phyloP scores from a whole-genome alignment of 1,140 invertebrate species.

The Drosophila guanche region DNA sequence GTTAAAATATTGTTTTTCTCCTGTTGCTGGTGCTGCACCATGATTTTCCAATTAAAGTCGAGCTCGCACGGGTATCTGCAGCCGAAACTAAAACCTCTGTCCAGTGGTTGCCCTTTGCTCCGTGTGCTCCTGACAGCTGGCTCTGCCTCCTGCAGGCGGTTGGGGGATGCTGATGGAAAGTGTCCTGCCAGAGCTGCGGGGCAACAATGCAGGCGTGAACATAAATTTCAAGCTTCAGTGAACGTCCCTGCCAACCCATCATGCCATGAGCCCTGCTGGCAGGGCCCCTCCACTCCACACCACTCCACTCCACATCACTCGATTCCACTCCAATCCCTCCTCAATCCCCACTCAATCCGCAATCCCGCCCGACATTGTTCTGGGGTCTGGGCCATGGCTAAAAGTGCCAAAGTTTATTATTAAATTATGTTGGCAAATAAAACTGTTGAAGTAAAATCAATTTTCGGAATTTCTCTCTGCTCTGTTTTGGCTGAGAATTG shows the following conservation, averaged over 20 bases:
- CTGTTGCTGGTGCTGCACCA: constrained; percentile 7
- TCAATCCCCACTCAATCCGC: constrained; percentile 26
- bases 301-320: too few species aligned
- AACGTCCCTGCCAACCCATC: constrained; percentile 14
- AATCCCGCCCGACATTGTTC: constrained; percentile 1
- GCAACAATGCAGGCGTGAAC: constrained; percentile 74
- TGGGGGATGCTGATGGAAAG: constrained; percentile 16
- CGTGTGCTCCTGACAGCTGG: constrained; percentile 65
- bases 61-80: constrained; percentile 5
- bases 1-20: constrained; percentile 48
- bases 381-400: constrained; percentile 51
- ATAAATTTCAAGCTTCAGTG: constrained; percentile 78
- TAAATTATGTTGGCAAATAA: constrained; percentile 80
- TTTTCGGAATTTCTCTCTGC: constrained; percentile 51
- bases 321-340: background rate
- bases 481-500: constrained; percentile 36
- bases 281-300: background rate
- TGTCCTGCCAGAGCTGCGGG: constrained; percentile 39
- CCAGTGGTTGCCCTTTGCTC: constrained; percentile 27
- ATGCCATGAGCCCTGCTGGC: constrained; percentile 5
- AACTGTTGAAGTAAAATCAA: constrained; percentile 76
- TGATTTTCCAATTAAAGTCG: constrained; percentile 56
- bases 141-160: constrained; percentile 13
- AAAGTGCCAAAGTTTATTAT: constrained; percentile 81
- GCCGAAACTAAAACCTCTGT: constrained; percentile 40